Evolutionary conservation across 2,797 vertebrate genomes (phyloP), one percentile per base, ranked within the genome.

Genomic region (Spinibarbus caldwelli): DNA sequence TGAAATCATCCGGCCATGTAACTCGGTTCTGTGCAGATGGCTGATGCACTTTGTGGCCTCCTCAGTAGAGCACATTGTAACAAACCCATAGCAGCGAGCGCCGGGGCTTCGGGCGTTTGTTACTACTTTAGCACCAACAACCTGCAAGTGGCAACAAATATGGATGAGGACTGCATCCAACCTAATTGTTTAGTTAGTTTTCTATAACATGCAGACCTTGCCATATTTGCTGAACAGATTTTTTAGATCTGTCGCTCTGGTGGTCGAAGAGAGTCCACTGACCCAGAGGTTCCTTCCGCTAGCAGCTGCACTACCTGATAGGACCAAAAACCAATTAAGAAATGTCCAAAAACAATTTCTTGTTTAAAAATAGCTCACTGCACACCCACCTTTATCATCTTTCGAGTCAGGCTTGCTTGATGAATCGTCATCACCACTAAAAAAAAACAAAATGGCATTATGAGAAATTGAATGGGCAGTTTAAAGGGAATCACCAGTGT

Each of bases 1-100:
- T 21, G 98, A 99, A 92, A 99, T 99, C 98, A 99, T 99, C 87
- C 95, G 96, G 19, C 98, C 98, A 1, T 99, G 98, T 78, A 99
- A 94, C 87, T 99, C 98, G 0, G 98, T 99, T 78, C 98, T 94
- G 93, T 99, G 98, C 4, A 99, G 96, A 71, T 99, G 97, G 88
- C 88, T 95, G 86, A 99, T 98, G 9, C 98, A 99, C 79, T 96
- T 97, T 31, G 97, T 97, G 45, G 98, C 97, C 89, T 99, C 98
- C 2, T 98, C 98, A 0, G 96, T 93, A 0, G 97, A 95, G 0
- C 97, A 96, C 98, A 99, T 99, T 0, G 98, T 99, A 82, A 99
- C 97, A 19, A 99, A 99, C 14, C 98, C 98, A 0, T 99, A 99
- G 91, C 98, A 99, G 26, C 98, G 97, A 47, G 98, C 97, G 0